phyloP scores from a whole-genome alignment of 1,140 invertebrate genomes.

The Papilio machaon region DNA sequence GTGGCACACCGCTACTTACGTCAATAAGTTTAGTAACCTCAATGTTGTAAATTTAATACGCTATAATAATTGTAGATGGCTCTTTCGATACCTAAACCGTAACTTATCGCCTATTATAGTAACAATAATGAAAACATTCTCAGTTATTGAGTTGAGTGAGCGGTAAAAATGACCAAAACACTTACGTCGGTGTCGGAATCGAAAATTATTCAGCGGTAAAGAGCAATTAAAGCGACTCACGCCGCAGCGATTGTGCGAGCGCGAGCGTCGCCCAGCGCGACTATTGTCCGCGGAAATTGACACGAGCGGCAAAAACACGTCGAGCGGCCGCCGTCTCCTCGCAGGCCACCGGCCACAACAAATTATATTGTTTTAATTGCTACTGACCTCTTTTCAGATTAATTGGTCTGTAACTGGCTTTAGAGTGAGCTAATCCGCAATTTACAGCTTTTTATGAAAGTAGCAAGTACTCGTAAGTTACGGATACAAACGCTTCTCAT shows the following conservation, averaged over 20 bases:
- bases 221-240: slow-evolving; percentile 69
- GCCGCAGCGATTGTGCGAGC: slow-evolving; percentile 62
- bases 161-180: slow-evolving; percentile 39
- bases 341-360: slow-evolving; percentile 19
- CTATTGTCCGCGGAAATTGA: slow-evolving; percentile 71
- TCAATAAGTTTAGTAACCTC: neutral
- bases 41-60: neutral
- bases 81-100: neutral
- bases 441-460: neutral
- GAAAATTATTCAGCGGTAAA: slow-evolving; percentile 63
- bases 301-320: slow-evolving; percentile 61
- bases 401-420: neutral
- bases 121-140: slow-evolving; percentile 28
- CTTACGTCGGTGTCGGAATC: slow-evolving; percentile 45
- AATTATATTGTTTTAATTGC: slow-evolving; percentile 33
- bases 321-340: slow-evolving; percentile 12
- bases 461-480: neutral
- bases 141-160: slow-evolving; percentile 36
- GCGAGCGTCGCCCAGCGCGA: slow-evolving; percentile 50
- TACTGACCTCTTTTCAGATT: neutral
- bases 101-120: slow-evolving; percentile 11
- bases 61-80: neutral
- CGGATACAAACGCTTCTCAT: neutral
- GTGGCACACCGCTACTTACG: neutral
- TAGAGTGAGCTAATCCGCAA: neutral